Evolutionary conservation across 1,140 invertebrate genomes (phyloP), one percentile per base, ranked within the genome.

Genomic region (Saccostrea cuccullata): DNA sequence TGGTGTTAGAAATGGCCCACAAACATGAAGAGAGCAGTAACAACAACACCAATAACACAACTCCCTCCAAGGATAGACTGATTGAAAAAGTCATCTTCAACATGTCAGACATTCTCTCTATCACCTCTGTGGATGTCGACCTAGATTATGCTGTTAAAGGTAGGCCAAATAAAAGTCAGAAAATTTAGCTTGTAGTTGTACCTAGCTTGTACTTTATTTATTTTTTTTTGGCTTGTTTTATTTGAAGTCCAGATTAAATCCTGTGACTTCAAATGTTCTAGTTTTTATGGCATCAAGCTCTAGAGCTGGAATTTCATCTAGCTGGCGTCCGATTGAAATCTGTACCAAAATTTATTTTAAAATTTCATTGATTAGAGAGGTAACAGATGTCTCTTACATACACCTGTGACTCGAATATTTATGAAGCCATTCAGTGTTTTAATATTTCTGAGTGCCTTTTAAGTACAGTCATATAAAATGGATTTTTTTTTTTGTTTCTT

Each of bases 1-100:
- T 90, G 55, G 89, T 90, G 9, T 84, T 90, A 70, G 89, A 90
- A 58, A 90, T 90, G 89, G 89, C 87, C 20, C 89, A 90, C 67
- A 90, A 90, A 86, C 30, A 84, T 86, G 87, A 90, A 83, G 89
- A 90, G 55, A 90, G 87, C 64, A 89, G 87, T 73, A 89, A 89
- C 82, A 60, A 88, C 47, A 88, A 88, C 58, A 47, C 83, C n/a
- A 60, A 73, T 13, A 36, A 60, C 23, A 85, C 30, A 55, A 86
- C 87, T 20, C 89, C 89, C 2, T 87, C 86, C 23, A 86, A 82
- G 67, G 89, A 90, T 40, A 55, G 85, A 26, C 84, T 90, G n/a
- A 85, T 87, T 82, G 89, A 90, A 20, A 90, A 90, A 77, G 82
- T 90, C 30, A 87, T 90, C 36, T 90, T 90, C 70, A 88, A 86